phyloP scores from a whole-genome alignment of 2,797 vertebrate genomes.

The Hozukius guyotensis region DNA sequence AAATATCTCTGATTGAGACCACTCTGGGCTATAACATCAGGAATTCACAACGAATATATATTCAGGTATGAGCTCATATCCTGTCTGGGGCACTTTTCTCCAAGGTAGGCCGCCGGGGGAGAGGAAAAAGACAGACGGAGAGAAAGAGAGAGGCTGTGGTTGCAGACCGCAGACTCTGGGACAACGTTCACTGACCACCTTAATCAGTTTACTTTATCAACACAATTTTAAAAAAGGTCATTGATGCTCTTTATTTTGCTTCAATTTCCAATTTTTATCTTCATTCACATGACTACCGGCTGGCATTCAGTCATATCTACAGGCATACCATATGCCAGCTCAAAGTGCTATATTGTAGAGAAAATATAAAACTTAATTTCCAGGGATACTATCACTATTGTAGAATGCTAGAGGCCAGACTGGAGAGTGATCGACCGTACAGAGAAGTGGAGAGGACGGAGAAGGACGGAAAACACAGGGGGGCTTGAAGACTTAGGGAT shows the following conservation, averaged over 20 bases:
- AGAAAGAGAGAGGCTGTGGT: conserved; percentile 46
- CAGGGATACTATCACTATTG: conserved; percentile 31
- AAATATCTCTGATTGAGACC: conserved; percentile 65
- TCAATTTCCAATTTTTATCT: conserved; percentile 49
- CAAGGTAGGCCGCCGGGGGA: conserved; percentile 42
- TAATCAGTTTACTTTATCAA: conserved; percentile 64
- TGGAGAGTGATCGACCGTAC: conserved; percentile 9
- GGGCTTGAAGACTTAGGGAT: conserved; percentile 12
- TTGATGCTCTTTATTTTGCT: conserved; percentile 47
- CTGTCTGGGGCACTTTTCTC: conserved; percentile 75
- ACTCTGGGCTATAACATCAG: conserved; percentile 51
- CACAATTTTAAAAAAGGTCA: conserved; percentile 41
- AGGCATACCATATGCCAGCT: conserved; percentile 10
- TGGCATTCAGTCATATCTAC: conserved; percentile 27
- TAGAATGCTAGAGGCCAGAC: conserved; percentile 27
- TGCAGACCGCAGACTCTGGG: conserved; percentile 58
- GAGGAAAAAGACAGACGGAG: conserved; percentile 46
- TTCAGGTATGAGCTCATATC: conserved; percentile 82
- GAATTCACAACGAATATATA: conserved; percentile 58
- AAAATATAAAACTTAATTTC: conserved; percentile 52
- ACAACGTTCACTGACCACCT: conserved; percentile 41
- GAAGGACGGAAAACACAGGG: conserved; percentile 11
- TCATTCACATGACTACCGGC: conserved; percentile 22
- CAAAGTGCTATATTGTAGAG: conserved; percentile 19
- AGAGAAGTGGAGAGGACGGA: conserved; percentile 13